phyloP scores from a whole-genome alignment of 2,888 invertebrate species.

The Harpagoxenus sublaevis region DNA sequence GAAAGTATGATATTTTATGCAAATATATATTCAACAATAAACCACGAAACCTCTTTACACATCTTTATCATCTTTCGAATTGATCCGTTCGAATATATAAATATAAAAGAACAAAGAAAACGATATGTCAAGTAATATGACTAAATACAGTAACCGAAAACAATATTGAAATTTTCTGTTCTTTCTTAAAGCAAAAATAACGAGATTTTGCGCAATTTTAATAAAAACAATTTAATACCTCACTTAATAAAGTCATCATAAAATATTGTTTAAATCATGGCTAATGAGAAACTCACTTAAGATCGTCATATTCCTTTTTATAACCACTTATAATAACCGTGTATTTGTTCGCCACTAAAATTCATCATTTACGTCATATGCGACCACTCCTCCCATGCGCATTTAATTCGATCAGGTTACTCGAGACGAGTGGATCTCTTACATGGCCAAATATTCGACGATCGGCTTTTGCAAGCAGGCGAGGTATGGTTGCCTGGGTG shows the following conservation, averaged over 20 bases:
- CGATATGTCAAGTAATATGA: not conserved
- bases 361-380: constrained; percentile 34
- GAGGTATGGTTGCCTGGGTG: constrained; percentile 63
- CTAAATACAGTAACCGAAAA: not conserved
- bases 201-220: not conserved
- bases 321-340: not conserved
- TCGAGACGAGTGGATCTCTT: constrained; percentile 29
- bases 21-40: constrained; percentile 14
- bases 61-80: not conserved
- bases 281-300: not conserved
- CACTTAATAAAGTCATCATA: constrained; percentile 23
- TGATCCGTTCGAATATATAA: not conserved
- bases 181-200: not conserved
- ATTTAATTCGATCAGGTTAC: constrained; percentile 15
- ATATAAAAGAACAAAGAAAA: not conserved
- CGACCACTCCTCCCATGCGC: constrained; percentile 20
- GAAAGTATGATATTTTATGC: constrained; percentile 11
- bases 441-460: constrained; percentile 7
- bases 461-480: not conserved
- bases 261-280: constrained; percentile 31
- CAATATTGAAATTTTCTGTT: not conserved
- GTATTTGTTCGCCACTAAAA: constrained; percentile 22
- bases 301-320: not conserved
- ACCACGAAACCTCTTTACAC: not conserved
- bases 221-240: constrained; percentile 15